phyloP scores from a whole-genome alignment of 2,888 invertebrate species.

The Drosophila prolongata region DNA sequence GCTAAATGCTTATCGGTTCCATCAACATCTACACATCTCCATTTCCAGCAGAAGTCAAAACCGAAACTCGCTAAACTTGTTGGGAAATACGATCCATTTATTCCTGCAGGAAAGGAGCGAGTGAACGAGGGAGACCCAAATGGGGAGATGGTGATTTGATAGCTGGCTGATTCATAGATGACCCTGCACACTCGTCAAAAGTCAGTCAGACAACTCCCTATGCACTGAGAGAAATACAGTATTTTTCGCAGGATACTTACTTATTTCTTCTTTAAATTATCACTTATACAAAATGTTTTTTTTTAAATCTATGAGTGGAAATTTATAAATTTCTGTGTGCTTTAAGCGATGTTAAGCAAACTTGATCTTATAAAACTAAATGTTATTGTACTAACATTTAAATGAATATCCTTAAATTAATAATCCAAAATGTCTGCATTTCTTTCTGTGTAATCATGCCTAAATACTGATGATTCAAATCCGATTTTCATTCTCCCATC shows the following conservation, averaged over 20 bases:
- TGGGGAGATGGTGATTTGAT: constrained; percentile 77
- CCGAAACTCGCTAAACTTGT: constrained; percentile 81
- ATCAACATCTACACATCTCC: constrained; percentile 37
- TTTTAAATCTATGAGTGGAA: too few relatives aligned
- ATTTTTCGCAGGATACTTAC: background rate
- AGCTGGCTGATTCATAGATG: constrained; percentile 44
- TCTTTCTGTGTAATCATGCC: constrained; percentile 4
- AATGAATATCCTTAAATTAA: too few relatives aligned
- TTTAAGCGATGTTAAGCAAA: too few relatives aligned
- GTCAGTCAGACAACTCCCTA: constrained; percentile 56
- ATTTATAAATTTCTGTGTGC: too few relatives aligned
- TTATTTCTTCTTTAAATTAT: background rate
- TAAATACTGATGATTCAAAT: constrained; percentile 5
- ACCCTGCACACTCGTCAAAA: constrained; percentile 55
- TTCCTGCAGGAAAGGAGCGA: constrained; percentile 5
- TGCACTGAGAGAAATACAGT: background rate
- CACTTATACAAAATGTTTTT: too few relatives aligned
- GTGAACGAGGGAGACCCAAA: constrained; percentile 38
- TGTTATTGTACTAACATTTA: too few relatives aligned
- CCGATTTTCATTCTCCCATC: constrained; percentile 46
- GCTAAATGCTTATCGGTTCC: constrained; percentile 76
- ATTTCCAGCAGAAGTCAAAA: constrained; percentile 73
- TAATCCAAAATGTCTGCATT: too few relatives aligned
- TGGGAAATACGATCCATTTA: constrained; percentile 73
- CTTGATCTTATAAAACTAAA: too few relatives aligned